Base-by-base conservation (phyloP, 2,113 vertebrate species). In the Ancistrus triradiatus region DNA sequence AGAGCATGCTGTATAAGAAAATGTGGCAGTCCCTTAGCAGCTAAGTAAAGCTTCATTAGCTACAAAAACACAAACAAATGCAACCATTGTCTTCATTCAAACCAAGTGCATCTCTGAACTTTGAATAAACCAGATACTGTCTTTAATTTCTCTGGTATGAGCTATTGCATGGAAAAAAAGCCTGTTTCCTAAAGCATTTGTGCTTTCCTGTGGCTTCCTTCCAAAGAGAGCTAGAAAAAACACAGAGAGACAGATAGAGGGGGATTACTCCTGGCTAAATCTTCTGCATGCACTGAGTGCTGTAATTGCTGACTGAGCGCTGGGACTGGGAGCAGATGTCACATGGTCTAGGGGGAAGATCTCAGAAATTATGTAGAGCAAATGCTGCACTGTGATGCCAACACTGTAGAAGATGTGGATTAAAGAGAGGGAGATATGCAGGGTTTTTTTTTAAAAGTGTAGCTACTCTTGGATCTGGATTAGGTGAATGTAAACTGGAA, bases 211-310 rank as follows among this genome's bases (percentile, higher is more conserved):
- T 51, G 67, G 18, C 37, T 50, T 21, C 6, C 14, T 75, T 68
- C 72, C 79, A 78, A 74, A 77, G 78, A 76, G 74, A 82, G 28
- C 24, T 14, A 31, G 17, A 58, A 33, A 55, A 47, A 28, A 49
- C 25, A 56, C 21, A 49, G 51, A 49, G 53, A 8, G 4, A 62
- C 24, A 37, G 7, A 19, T 13, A 14, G 25, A 19, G 35, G 65
- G 80, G 81, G 84, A 88, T 89, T 90, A 90, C 77, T 74, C 66
- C 31, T 61, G 73, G 71, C 79, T 87, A 88, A 88, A 88, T 85
- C 85, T 84, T 83, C 76, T 77, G 78, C 68, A 82, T 84, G 78
- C 81, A 78, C 70, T 79, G 83, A 83, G 80, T 84, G 82, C 81
- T 83, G 76, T 88, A 86, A 88, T 89, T 82, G 65, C 80, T 74